Conservation (phyloP, 2,888 invertebrate genomes). For the Eretmocerus hayati region DNA sequence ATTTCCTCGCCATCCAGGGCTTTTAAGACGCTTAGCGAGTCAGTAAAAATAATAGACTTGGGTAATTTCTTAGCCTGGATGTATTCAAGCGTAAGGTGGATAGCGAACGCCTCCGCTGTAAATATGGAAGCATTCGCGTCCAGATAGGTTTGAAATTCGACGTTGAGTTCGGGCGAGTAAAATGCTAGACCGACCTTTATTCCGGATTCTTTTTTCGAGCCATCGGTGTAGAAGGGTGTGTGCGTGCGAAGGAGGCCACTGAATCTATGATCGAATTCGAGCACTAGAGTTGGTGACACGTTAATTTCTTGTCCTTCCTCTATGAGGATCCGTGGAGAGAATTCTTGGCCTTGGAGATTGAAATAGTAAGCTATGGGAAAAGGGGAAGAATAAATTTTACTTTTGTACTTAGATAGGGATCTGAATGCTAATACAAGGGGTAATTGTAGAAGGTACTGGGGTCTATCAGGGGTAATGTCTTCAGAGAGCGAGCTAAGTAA, state of each 20-base stretch:
- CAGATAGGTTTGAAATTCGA: constrained; percentile 3
- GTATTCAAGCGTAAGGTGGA: not conserved
- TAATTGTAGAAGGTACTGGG: not conserved
- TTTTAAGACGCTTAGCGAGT: constrained; percentile 1
- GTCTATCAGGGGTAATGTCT: not conserved
- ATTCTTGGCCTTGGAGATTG: not conserved
- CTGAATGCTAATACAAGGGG: not conserved
- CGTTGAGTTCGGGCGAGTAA: constrained; percentile 3
- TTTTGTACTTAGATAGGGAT: not conserved
- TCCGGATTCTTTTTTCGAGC: constrained; percentile 6
- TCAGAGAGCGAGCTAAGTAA: not conserved
- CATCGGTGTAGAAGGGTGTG: constrained; percentile 17
- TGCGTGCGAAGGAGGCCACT: not conserved
- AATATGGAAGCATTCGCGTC: constrained; percentile 12
- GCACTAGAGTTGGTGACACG: not conserved
- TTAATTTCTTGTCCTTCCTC: not conserved
- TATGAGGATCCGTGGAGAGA: not conserved
- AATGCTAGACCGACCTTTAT: constrained; percentile 9
- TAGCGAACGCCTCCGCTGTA: constrained; percentile 9
- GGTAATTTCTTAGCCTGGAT: not conserved
- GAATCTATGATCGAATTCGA: not conserved
- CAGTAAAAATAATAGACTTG: not conserved
- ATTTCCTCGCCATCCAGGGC: not conserved
- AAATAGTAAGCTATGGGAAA: not conserved
- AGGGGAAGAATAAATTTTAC: not conserved